Evolutionary conservation across 2,113 vertebrate genomes (phyloP).

Genomic region (Alethe diademata): DNA sequence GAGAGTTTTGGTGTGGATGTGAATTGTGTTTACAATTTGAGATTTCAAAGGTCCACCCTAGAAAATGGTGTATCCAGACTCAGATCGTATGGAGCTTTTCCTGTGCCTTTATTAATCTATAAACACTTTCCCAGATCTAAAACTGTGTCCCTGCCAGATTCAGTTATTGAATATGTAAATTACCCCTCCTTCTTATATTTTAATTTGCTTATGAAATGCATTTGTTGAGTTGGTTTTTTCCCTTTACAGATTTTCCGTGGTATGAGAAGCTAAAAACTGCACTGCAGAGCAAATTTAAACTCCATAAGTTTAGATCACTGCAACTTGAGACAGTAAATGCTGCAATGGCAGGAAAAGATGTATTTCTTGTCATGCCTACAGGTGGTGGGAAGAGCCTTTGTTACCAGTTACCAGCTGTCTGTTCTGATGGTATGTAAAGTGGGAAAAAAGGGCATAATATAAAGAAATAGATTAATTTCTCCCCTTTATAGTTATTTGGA

Average conservation of each 20-base stretch:
- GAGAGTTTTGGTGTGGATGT: neutral
- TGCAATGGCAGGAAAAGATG: constrained; percentile 85
- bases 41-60: neutral
- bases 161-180: neutral
- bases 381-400: constrained; percentile 96
- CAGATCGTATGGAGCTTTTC: neutral
- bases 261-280: constrained; percentile 78
- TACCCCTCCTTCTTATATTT: neutral
- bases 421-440: constrained; percentile 81
- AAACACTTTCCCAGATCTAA: neutral
- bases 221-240: neutral
- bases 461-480: neutral
- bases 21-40: neutral
- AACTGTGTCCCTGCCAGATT: neutral
- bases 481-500: neutral
- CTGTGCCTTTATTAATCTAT: neutral
- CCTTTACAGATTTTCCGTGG: constrained; percentile 88
- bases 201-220: neutral
- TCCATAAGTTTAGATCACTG: constrained; percentile 84
- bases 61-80: neutral
- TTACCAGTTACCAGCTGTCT: constrained; percentile 92
- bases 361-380: constrained; percentile 97
- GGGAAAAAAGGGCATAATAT: no score
- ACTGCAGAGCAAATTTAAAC: constrained; percentile 79
- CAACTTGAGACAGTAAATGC: constrained; percentile 91